phyloP scores from a whole-genome alignment of 2,113 vertebrate genomes.

The Siphamia tubifer region DNA sequence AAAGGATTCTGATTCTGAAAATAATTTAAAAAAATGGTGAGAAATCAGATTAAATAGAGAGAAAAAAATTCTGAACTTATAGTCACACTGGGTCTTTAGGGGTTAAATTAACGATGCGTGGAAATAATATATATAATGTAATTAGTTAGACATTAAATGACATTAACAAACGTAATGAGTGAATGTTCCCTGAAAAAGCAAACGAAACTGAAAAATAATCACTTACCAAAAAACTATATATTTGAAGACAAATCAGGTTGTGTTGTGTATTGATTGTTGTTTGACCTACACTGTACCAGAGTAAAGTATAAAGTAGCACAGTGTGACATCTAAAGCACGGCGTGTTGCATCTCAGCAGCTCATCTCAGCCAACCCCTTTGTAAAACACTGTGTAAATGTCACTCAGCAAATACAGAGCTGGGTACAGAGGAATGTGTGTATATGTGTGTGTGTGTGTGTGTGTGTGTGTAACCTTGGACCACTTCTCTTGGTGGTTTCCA shows the following conservation, averaged over 20 bases:
- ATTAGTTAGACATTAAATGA: too few relatives aligned
- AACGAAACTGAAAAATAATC: not conserved
- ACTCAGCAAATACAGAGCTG: slow-evolving; percentile 44
- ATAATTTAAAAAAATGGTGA: too few relatives aligned
- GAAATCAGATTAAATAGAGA: too few relatives aligned
- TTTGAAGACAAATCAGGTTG: not conserved
- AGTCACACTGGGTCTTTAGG: too few relatives aligned
- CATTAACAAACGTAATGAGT: too few relatives aligned
- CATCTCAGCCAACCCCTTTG: slow-evolving; percentile 47
- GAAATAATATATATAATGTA: too few relatives aligned
- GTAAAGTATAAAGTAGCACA: slow-evolving; percentile 27
- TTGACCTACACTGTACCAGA: slow-evolving; percentile 9
- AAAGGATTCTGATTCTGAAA: too few relatives aligned
- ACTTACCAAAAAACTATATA: not conserved
- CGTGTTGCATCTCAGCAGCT: slow-evolving; percentile 29
- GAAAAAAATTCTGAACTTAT: too few relatives aligned
- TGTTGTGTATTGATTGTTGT: slow-evolving; percentile 16
- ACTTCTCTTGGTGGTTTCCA: not conserved
- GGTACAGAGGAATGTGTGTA: too few relatives aligned
- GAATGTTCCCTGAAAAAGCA: too few relatives aligned
- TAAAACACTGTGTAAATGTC: slow-evolving; percentile 56
- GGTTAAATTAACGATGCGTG: too few relatives aligned
- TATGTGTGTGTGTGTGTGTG: too few relatives aligned
- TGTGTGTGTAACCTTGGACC: slow-evolving; percentile 36
- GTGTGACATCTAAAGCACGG: slow-evolving; percentile 28